Base-by-base conservation (phyloP, 2,797 vertebrate genomes). In the Pseudochaenichthys georgianus region DNA sequence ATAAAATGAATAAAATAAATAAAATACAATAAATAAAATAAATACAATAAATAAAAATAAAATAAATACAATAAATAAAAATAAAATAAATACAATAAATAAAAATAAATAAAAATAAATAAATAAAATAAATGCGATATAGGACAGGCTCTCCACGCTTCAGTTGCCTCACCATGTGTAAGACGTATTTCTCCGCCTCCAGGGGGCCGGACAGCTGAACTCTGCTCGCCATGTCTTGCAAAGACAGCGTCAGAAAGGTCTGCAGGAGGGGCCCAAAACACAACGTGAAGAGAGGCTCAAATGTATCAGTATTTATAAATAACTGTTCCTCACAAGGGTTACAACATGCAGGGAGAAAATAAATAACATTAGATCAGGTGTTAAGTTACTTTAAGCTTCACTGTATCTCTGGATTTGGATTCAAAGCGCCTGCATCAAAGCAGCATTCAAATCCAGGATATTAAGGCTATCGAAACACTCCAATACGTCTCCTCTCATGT, bases 221-320 rank as follows among this genome's bases (percentile, higher is more conserved):
- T 87, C 98, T 95, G 94, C 98, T 99, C 13, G 98, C 98, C 98
- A 99, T 99, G 92, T 99, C 98, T 98, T 99, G 98, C 94, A 99
- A 95, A 3, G 98, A 99, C 81, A 99, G 93, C 0, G 98, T 99
- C 94, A 99, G 94, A 93, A 99, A 99, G 0, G 98, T 99, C 98
- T 99, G 94, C 70, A 38, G 46, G 41, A 31, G 28, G 10, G 6
- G 75, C 2, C 54, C 1, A 0, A 61, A 31, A 73, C 3, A 70
- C 6, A 69, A 23, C 13, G 0, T 10, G 2, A 68, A 34, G 38
- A 54, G 34, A 58, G 10, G n/a, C 3, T 13, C 5, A 2, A 16
- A 15, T 8, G 8, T 9, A 16, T 21, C 12, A 21, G 34, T 38
- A 38, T 2, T 34, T 1, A 34, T 34, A 55, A 4, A 9, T 15